Conservation (phyloP, 2,797 vertebrate genomes). For the Amblyopsis hoosieri region DNA sequence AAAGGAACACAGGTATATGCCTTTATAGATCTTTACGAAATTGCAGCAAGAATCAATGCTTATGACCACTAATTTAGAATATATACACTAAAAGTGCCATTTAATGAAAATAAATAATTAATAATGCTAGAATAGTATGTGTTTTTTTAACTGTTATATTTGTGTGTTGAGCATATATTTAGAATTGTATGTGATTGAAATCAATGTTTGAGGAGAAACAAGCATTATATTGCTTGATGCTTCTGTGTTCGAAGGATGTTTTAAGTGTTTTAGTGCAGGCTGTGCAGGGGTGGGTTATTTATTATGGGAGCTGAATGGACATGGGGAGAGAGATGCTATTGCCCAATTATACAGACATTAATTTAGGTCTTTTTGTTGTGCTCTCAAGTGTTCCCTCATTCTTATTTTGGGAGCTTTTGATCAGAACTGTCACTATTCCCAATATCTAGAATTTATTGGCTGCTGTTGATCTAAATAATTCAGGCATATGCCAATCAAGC, state of each 20-base stretch:
- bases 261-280: constrained; percentile 40
- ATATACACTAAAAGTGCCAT: constrained; percentile 16
- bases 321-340: constrained; percentile 11
- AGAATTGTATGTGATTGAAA: constrained; percentile 38
- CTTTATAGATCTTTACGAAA: neutral
- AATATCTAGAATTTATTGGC: neutral
- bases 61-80: constrained; percentile 33
- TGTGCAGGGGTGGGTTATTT: constrained; percentile 69
- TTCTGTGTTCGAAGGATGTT: constrained; percentile 46
- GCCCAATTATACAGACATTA: constrained; percentile 1
- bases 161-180: constrained; percentile 25
- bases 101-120: constrained; percentile 17
- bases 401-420: constrained; percentile 31
- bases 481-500: constrained; percentile 27
- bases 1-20: constrained; percentile 1
- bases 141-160: constrained; percentile 21
- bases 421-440: neutral
- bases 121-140: constrained; percentile 22
- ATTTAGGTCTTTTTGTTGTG: no score
- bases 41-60: constrained; percentile 14
- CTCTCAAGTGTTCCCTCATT: no score
- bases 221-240: constrained; percentile 33
- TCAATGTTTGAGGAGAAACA: constrained; percentile 29
- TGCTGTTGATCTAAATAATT: constrained; percentile 12
- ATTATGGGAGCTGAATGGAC: constrained; percentile 60